These are phyloP conservation scores for Strix uralensis DNA, from an alignment of 2,113 vertebrate species.

Conservation along the genomic window DNA sequence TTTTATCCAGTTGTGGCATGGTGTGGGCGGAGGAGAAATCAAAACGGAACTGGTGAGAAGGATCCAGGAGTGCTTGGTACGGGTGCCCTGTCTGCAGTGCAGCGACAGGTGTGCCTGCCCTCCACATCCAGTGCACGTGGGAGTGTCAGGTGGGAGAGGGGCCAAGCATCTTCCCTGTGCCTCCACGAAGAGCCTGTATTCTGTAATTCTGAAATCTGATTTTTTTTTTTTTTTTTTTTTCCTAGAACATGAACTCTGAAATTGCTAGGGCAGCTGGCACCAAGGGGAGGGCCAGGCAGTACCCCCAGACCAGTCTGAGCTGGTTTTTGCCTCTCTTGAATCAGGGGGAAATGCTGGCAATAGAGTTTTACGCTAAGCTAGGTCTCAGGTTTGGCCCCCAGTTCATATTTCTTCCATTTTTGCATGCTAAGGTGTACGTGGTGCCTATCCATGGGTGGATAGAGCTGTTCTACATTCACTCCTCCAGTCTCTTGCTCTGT, in stretches of 20 bases:
- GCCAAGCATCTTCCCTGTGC: not conserved
- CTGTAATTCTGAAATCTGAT: not conserved
- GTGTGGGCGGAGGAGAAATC: not conserved
- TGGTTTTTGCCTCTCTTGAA: not conserved
- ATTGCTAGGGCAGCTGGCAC: not conserved
- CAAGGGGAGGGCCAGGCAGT: not conserved
- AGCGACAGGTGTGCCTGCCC: rapidly evolving
- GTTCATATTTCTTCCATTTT: rapidly evolving
- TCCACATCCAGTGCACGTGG: rapidly evolving
- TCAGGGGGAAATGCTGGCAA: not conserved
- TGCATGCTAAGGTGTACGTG: rapidly evolving
- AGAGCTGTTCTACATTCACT: rapidly evolving
- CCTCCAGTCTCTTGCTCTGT: rapidly evolving
- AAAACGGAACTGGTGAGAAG: not conserved
- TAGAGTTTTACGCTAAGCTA: not conserved
- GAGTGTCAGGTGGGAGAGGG: not conserved
- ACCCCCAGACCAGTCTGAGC: not conserved
- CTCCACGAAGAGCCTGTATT: rapidly evolving
- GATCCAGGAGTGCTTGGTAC: not conserved
- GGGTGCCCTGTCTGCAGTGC: not conserved
- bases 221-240: not conserved
- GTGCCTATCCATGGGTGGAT: not conserved
- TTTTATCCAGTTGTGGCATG: not conserved
- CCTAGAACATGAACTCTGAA: not conserved
- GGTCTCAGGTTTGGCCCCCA: not conserved